Evolutionary conservation across 2,113 vertebrate genomes (phyloP).

Genomic region (Zosterops japonicus): DNA sequence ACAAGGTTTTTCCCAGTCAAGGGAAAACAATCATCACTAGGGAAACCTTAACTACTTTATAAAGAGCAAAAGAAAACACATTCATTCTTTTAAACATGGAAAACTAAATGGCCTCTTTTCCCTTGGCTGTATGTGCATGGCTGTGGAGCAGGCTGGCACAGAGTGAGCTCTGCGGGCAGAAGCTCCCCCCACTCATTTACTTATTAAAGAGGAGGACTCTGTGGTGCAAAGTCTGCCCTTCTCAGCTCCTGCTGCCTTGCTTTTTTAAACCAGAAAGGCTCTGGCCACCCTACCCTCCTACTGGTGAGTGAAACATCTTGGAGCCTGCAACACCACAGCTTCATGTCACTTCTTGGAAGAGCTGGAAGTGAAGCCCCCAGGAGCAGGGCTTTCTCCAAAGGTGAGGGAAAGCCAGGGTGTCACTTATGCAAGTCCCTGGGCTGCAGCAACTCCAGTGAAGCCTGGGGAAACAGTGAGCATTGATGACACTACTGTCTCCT

Average conservation of each 20-base stretch:
- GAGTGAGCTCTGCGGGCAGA: background rate
- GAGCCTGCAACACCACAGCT: background rate
- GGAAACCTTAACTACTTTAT: constrained; percentile 66
- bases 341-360: background rate
- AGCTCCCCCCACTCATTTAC: background rate
- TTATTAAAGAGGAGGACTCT: background rate
- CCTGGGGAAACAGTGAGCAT: background rate
- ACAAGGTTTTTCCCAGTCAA: constrained; percentile 37
- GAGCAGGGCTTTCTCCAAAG: background rate
- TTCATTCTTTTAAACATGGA: constrained; percentile 66
- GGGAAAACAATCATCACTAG: constrained; percentile 60
- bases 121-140: background rate
- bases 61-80: constrained; percentile 59
- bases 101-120: constrained; percentile 53
- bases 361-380: background rate
- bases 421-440: background rate
- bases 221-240: background rate
- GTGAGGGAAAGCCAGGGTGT: background rate
- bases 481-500: background rate
- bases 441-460: background rate
- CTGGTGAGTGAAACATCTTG: background rate
- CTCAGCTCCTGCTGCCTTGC: background rate
- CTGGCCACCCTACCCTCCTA: background rate
- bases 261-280: background rate
- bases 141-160: background rate